Base-by-base conservation (phyloP, 2,113 vertebrate species). In the Thalassarche chlororhynchos region DNA sequence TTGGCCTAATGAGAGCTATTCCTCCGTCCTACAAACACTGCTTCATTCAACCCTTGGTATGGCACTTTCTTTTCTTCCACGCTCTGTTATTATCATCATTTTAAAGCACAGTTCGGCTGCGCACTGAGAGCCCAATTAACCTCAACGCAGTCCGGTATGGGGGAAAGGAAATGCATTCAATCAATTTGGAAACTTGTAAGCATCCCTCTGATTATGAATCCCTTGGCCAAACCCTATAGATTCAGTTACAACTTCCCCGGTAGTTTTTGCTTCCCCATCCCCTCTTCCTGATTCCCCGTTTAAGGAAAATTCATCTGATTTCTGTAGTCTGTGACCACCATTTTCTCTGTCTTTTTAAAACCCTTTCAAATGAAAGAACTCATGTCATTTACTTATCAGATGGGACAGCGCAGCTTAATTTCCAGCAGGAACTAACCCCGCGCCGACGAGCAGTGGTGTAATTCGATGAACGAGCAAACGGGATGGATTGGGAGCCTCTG, bases 381-480 rank as follows among this genome's bases (percentile, higher is more conserved):
- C 64, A 8, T 10, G 4, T 81, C 38, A 36, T 23, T 51, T 65
- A 3, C 44, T 76, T 83, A 77, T 79, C 79, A 91, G 89, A 84
- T 74, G 91, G 91, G 91, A 62, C 2, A 0, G 18, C 1, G 0
- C 72, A n/a, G 34, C 31, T 12, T n/a, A 8, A 28, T 74, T 93
- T 62, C 86, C 64, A 91, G 2, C 86, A 36, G 86, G 61, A 82
- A 0, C 55, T 42, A 5, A 69, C 44, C 42, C 34, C 2, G 10
- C 1, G 2, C 58, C 1, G 5, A 38, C 0, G 1, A 70, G 61
- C 42, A 79, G 29, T 0, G 38, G 9, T 47, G 34, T 1, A 17
- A 61, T 32, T 28, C 6, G 5, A 29, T 2, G 14, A 31, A 15
- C 1, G 13, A 79, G 36, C 26, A 34, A 55, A 87, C 0, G 1